Conservation (phyloP, 2,888 invertebrate genomes). For the Sinohyriopsis cumingii region DNA sequence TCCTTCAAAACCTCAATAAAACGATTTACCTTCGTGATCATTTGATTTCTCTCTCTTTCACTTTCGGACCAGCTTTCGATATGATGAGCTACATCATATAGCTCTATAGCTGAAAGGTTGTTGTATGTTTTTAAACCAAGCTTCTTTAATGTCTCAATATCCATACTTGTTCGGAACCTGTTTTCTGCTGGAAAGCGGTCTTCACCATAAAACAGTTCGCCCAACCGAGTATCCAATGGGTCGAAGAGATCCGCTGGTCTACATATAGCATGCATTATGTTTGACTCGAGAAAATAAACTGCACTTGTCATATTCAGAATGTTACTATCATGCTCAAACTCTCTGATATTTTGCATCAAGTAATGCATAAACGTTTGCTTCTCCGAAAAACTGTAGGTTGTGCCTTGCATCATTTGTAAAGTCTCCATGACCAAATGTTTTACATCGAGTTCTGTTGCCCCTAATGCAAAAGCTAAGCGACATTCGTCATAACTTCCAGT, state of each 20-base stretch:
- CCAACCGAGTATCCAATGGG: constrained; percentile 7
- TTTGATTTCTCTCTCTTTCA: no score
- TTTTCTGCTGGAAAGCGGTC: constrained; percentile 18
- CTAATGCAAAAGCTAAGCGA: constrained; percentile 9
- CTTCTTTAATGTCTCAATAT: not conserved
- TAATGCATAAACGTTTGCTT: constrained; percentile 10
- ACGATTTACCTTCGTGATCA: no score
- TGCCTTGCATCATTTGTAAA: not conserved
- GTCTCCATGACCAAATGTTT: constrained; percentile 8
- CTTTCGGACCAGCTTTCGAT: not conserved
- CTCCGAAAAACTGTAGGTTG: constrained; percentile 3
- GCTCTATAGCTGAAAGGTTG: constrained; percentile 7
- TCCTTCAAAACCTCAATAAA: no score
- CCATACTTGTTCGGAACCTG: not conserved
- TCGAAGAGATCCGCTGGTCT: constrained; percentile 21
- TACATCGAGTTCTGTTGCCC: not conserved
- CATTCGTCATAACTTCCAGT: not conserved
- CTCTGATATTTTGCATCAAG: constrained; percentile 7
- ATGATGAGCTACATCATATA: constrained; percentile 10
- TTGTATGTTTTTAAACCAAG: constrained; percentile 21
- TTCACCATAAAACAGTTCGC: constrained; percentile 9
- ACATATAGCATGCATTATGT: not conserved
- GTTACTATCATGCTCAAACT: not conserved
- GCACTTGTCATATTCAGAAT: constrained; percentile 8
- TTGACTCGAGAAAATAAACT: constrained; percentile 9